phyloP scores from a whole-genome alignment of 37 sponge, comb jelly and placozoan species.

The Tethya wilhelma region DNA sequence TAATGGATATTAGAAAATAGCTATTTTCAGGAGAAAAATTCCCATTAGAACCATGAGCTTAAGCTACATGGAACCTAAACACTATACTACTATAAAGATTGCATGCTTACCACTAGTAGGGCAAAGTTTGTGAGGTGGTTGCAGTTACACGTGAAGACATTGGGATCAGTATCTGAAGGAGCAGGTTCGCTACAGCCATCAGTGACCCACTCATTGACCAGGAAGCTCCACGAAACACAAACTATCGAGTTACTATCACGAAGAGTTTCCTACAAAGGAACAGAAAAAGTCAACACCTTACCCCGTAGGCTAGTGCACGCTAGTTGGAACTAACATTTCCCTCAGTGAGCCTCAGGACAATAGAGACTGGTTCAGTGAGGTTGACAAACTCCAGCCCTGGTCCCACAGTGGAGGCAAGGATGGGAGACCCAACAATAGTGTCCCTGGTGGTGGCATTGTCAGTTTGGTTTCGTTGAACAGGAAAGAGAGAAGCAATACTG shows the following conservation, averaged over 20 bases:
- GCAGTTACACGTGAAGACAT: slow-evolving; percentile 25
- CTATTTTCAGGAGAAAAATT: too few species aligned
- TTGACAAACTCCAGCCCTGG: not conserved
- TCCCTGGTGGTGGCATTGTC: too few species aligned
- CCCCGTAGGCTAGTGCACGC: too few species aligned
- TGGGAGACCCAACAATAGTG: slow-evolving; percentile 1
- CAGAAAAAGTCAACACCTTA: too few species aligned
- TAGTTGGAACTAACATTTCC: not conserved
- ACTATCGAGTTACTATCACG: too few species aligned
- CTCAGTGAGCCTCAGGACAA: not conserved
- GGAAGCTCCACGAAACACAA: too few species aligned
- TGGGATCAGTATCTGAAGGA: not conserved
- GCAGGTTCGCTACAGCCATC: slow-evolving; percentile 26
- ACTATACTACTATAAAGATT: not conserved
- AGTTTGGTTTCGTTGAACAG: too few species aligned
- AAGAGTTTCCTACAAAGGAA: too few species aligned
- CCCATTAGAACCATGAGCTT: too few species aligned
- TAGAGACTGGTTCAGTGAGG: not conserved
- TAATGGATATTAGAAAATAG: too few species aligned
- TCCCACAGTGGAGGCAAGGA: not conserved
- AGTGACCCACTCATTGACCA: slow-evolving; percentile 45
- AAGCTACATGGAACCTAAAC: not conserved
- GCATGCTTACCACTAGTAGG: slow-evolving; percentile 46
- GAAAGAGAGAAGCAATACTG: slow-evolving; percentile 5
- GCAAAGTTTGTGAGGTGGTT: slow-evolving; percentile 65